A percentile compares a stretch with the other conserved stretches of the same genome.
Evolutionary conservation across 2,888 invertebrate genomes (phyloP).

Genomic region (Melanargia galathea): DNA sequence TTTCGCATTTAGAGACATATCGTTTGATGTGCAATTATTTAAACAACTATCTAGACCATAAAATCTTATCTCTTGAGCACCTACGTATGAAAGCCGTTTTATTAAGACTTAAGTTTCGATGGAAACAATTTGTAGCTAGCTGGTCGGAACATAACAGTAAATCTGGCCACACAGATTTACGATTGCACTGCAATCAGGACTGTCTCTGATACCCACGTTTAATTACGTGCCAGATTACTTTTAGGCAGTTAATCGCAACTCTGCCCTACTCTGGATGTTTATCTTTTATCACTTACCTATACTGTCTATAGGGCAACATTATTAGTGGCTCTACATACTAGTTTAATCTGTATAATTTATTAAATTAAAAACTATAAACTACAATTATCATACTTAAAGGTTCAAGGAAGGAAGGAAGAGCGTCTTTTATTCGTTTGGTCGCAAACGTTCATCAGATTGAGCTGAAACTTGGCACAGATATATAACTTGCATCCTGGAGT

Average conservation of each 20-base stretch:
- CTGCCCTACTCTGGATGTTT: neutral
- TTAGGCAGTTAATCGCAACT: neutral
- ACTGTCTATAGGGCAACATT: neutral
- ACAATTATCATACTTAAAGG: too few species aligned
- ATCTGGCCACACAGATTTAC: constrained; percentile 8
- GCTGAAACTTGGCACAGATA: too few species aligned
- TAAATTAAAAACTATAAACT: too few species aligned
- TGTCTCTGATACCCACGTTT: constrained; percentile 9
- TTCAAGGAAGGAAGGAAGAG: too few species aligned
- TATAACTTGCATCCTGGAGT: too few species aligned
- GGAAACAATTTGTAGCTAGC: constrained; percentile 3
- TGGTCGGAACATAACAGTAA: constrained; percentile 11
- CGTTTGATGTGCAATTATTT: too few species aligned
- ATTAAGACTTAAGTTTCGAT: constrained; percentile 4
- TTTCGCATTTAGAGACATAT: too few species aligned
- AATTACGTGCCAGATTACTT: constrained; percentile 4
- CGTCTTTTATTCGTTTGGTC: too few species aligned
- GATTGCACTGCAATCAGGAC: neutral
- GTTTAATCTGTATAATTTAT: neutral
- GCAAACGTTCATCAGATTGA: too few species aligned
- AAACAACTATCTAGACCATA: neutral
- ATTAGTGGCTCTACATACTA: neutral
- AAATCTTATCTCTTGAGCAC: neutral
- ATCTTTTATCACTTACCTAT: neutral
- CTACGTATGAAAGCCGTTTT: neutral